phyloP scores from a whole-genome alignment of 2,113 vertebrate genomes.

The Vireo altiloquus region DNA sequence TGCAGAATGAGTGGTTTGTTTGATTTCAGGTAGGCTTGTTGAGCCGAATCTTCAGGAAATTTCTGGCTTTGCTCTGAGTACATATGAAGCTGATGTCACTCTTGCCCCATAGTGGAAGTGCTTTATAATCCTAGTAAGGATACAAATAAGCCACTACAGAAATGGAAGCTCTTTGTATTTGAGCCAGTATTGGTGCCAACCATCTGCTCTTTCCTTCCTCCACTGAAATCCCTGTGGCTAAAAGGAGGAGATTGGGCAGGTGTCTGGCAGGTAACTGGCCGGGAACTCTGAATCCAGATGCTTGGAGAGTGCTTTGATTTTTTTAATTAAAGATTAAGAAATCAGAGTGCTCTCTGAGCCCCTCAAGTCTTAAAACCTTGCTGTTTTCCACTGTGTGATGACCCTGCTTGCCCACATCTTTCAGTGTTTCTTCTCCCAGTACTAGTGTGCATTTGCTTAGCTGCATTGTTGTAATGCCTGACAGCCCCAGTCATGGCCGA shows the following conservation, averaged over 20 bases:
- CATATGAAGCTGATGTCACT: background rate
- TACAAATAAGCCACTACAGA: background rate
- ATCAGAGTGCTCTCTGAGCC: background rate
- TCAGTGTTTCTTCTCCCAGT: background rate
- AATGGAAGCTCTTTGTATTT: background rate
- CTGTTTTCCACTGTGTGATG: background rate
- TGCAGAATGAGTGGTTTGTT: background rate
- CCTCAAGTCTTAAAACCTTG: background rate
- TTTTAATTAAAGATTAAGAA: background rate
- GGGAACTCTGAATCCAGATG: background rate
- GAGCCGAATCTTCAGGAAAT: background rate
- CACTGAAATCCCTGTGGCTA: background rate
- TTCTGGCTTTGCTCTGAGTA: background rate
- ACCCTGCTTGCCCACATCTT: background rate
- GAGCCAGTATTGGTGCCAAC: background rate
- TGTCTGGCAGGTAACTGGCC: background rate
- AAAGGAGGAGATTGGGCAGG: background rate
- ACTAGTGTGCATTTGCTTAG: background rate
- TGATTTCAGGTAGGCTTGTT: background rate
- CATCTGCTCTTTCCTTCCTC: background rate
- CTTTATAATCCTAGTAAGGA: background rate
- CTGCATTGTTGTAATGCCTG: background rate
- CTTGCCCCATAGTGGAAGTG: background rate
- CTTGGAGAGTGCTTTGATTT: background rate
- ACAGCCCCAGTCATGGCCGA: background rate